phyloP scores from a whole-genome alignment of 2,888 invertebrate genomes.

The Pristionchus exspectatus region DNA sequence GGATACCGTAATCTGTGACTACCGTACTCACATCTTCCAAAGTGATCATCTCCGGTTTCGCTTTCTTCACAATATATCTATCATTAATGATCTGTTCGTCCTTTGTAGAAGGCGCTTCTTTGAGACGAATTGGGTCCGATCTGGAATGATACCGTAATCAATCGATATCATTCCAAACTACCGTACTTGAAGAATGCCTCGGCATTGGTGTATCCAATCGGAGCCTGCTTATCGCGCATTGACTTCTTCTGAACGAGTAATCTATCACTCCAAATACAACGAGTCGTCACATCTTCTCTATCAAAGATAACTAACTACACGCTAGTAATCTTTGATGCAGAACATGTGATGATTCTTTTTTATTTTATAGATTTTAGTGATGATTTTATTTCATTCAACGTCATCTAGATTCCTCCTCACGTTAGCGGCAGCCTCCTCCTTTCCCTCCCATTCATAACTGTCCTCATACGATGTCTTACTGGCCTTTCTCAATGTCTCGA shows the following conservation, averaged over 20 bases:
- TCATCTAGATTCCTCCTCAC: neutral
- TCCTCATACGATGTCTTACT: neutral
- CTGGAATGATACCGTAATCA: neutral
- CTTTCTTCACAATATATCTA: neutral
- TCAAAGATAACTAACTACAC: too few species aligned
- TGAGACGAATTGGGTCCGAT: neutral
- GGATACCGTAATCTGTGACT: neutral
- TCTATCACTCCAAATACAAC: neutral
- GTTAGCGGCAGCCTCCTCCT: neutral
- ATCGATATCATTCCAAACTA: neutral
- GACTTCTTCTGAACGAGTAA: neutral
- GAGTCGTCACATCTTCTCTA: too few species aligned
- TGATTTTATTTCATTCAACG: too few species aligned
- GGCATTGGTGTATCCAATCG: neutral
- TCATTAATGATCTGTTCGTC: conserved; percentile 6
- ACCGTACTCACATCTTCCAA: neutral
- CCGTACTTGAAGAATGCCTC: conserved; percentile 18
- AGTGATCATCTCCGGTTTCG: conserved; percentile 3
- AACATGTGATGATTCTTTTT: too few species aligned
- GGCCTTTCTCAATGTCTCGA: neutral
- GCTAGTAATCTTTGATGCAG: too few species aligned
- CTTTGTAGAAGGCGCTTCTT: neutral
- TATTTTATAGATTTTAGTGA: too few species aligned
- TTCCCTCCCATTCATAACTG: conserved; percentile 43
- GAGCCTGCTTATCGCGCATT: neutral